These are phyloP conservation scores for Psephotus haematonotus DNA, from an alignment of 2,113 vertebrate genomes.

Conservation along the genomic window DNA sequence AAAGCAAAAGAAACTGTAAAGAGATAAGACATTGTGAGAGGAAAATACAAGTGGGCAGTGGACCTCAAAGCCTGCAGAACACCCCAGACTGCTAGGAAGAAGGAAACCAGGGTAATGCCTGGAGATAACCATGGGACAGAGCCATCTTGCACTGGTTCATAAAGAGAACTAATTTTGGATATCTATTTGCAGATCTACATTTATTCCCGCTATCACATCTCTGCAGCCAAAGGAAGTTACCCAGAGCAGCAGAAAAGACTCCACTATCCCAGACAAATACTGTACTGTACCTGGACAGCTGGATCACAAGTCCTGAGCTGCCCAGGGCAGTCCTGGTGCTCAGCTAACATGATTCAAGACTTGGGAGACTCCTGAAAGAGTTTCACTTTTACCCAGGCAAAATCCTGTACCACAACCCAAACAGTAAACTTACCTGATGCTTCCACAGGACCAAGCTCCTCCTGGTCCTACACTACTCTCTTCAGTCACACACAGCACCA, in stretches of 20 bases:
- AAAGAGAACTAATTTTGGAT: background rate
- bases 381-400: background rate
- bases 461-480: background rate
- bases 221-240: background rate
- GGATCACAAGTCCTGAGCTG: background rate
- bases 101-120: background rate
- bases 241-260: background rate
- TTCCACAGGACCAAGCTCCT: background rate
- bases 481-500: background rate
- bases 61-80: background rate
- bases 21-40: fast-evolving
- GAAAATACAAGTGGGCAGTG: background rate
- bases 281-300: background rate
- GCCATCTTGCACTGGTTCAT: background rate
- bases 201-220: background rate
- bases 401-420: background rate
- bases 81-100: fast-evolving
- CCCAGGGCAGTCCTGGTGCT: fast-evolving
- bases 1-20: background rate
- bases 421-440: background rate
- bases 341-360: fast-evolving
- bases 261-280: background rate
- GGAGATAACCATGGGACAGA: background rate
- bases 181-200: background rate
- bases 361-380: background rate